Percentiles rank a stretch among this genome's conserved stretches.
phyloP scores from a whole-genome alignment of 1,140 invertebrate species.

The Bombus sylvicola region DNA sequence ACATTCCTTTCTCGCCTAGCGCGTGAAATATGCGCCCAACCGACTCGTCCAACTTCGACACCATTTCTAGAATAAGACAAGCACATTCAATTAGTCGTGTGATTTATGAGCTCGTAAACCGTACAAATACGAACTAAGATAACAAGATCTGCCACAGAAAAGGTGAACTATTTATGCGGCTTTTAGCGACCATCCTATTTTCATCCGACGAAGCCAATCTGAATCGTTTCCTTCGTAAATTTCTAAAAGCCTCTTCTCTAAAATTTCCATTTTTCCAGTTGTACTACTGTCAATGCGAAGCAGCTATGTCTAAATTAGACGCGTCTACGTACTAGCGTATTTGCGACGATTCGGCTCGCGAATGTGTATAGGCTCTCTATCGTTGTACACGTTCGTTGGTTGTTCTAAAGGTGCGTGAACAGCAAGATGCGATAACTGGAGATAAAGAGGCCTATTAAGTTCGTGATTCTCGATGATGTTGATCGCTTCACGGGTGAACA shows the following conservation, averaged over 20 bases:
- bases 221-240: not conserved
- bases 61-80: slow-evolving; percentile 84
- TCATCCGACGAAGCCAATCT: too few relatives aligned
- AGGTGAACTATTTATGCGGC: too few relatives aligned
- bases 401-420: slow-evolving; percentile 86
- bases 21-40: slow-evolving; percentile 86
- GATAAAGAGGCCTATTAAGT: slow-evolving; percentile 85
- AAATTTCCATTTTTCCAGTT: too few relatives aligned
- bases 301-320: too few relatives aligned
- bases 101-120: not conserved
- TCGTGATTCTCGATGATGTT: slow-evolving; percentile 85
- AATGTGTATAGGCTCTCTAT: slow-evolving; percentile 86
- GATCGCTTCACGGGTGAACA: slow-evolving; percentile 87
- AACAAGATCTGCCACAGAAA: not conserved
- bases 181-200: too few relatives aligned
- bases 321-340: slow-evolving; percentile 85
- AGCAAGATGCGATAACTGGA: slow-evolving; percentile 87
- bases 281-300: too few relatives aligned
- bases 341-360: slow-evolving; percentile 85
- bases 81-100: not conserved
- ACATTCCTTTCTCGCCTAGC: slow-evolving; percentile 84
- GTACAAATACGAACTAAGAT: not conserved
- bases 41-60: slow-evolving; percentile 88
- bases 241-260: not conserved
- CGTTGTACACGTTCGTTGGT: slow-evolving; percentile 85